Evolutionary conservation across 2,888 invertebrate genomes (phyloP), one percentile per base, ranked within the genome.

Genomic region (Anticlea derivata): DNA sequence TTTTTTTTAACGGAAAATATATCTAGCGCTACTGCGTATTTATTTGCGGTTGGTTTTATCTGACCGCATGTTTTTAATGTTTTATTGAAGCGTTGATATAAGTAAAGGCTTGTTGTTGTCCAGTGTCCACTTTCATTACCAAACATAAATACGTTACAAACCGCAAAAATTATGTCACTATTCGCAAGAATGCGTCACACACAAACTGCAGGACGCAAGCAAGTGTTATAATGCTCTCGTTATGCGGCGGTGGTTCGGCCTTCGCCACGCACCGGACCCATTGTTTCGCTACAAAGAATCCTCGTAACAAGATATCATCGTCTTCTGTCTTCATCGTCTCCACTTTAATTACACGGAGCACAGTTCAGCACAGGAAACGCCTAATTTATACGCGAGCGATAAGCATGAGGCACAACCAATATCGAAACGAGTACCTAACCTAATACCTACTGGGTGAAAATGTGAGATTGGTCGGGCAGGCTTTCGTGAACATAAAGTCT

Each of bases 241-340:
- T 84, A 84, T 83, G 83, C 85, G 74, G 76, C 66, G 81, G 61
- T 80, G 78, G 73, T 64, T 76, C 81, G 86, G 75, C 90, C 90
- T 90, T 88, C 87, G 83, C 80, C 78, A 83, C 86, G 81, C 76
- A 78, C 82, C 79, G 76, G 78, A 69, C 70, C 79, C 77, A 86
- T 88, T 88, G 85, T 86, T 61, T 68, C 66, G 58, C 58, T 80
- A 86, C 86, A 88, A 87, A 85, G 85, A 77, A 73, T 80, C 80
- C 80, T 82, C 73, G 87, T 80, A 88, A 90, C 81, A 77, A 79
- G 85, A 89, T 85, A 84, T 74, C 73, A 69, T 66, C 77, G 72
- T 81, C 83, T 84, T 81, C 63, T 78, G 73, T 80, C 69, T 70
- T 67, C 64, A 58, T 50, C 65, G 67, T 76, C 80, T 82, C 75